Percentiles rank a stretch among this genome's conserved stretches.
These are phyloP conservation scores for Bungarus multicinctus DNA, from an alignment of 2,113 vertebrate species.

Conservation along the genomic window DNA sequence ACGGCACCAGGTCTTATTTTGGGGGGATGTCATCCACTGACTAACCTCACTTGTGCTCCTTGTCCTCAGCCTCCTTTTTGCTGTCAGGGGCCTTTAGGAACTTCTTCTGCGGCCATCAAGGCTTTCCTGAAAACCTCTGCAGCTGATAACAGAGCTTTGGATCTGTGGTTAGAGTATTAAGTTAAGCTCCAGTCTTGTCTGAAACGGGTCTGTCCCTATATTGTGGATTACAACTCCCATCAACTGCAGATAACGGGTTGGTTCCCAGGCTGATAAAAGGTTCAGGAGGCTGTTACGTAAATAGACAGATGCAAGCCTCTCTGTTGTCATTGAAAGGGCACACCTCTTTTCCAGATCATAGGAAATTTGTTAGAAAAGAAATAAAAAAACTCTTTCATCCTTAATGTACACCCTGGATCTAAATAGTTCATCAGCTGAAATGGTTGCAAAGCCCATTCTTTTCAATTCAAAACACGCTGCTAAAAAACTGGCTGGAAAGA, in stretches of 20 bases:
- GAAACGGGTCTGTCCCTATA: too few relatives aligned
- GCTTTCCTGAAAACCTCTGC: too few relatives aligned
- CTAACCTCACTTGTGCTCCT: too few relatives aligned
- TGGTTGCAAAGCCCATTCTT: not conserved
- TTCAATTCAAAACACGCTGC: not conserved
- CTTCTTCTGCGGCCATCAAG: too few relatives aligned
- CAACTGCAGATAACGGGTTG: not conserved
- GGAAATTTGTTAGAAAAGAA: not conserved
- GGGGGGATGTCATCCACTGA: too few relatives aligned
- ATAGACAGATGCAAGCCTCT: not conserved
- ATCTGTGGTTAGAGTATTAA: not conserved
- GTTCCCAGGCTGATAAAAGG: not conserved
- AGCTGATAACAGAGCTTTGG: too few relatives aligned
- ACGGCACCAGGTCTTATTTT: too few relatives aligned
- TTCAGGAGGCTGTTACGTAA: not conserved
- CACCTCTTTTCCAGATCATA: not conserved
- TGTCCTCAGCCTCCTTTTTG: too few relatives aligned
- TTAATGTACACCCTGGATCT: not conserved
- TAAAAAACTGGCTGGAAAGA: not conserved
- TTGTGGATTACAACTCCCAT: not conserved
- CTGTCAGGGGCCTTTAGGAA: too few relatives aligned
- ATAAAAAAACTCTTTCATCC: not conserved
- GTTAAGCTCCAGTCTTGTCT: not conserved
- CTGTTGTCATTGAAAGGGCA: not conserved
- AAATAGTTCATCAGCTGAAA: not conserved